phyloP scores from a whole-genome alignment of 2,888 invertebrate species.

The Meloe dianella region DNA sequence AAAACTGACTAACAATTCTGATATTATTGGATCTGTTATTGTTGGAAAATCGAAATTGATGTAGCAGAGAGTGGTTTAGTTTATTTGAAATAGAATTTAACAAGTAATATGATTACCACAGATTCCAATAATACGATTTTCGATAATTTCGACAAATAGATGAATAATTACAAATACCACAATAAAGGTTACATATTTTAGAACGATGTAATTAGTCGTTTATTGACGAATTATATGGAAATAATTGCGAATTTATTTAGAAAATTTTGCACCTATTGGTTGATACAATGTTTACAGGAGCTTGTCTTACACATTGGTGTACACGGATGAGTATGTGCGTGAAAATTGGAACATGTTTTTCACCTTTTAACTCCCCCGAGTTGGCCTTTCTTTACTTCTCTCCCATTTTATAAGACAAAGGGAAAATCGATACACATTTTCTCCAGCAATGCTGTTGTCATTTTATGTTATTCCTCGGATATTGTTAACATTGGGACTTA shows the following conservation, averaged over 20 bases:
- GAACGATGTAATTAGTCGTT: background rate
- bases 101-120: background rate
- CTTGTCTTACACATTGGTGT: background rate
- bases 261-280: background rate
- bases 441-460: background rate
- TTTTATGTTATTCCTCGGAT: background rate
- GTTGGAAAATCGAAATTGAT: constrained; percentile 6
- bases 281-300: background rate
- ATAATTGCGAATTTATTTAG: too few relatives aligned
- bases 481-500: constrained; percentile 5
- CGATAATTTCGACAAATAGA: background rate
- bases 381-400: background rate
- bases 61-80: background rate
- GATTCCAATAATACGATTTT: background rate
- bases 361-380: background rate
- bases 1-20: constrained; percentile 7
- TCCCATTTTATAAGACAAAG: background rate
- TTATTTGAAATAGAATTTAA: background rate
- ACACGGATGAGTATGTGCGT: background rate
- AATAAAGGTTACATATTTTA: background rate
- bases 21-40: background rate
- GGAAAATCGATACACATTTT: constrained; percentile 2
- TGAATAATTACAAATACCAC: background rate
- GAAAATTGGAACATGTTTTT: background rate
- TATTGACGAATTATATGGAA: background rate